These are phyloP conservation scores for Paradoxurus hermaphroditus DNA, from an alignment of 2,113 vertebrate species.

Conservation along the genomic window DNA sequence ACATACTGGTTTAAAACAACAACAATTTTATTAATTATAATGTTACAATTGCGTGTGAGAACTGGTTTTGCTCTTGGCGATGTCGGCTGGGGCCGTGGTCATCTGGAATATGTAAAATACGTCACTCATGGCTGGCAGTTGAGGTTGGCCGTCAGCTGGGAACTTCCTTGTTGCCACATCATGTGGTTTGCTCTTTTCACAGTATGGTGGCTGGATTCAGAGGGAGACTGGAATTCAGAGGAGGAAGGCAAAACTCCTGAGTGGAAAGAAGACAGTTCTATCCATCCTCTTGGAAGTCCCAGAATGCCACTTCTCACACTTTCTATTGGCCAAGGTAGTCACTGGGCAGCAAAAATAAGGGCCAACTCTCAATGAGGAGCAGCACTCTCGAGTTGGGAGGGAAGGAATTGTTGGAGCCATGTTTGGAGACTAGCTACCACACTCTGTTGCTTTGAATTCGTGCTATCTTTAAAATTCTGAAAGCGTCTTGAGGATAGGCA, in stretches of 20 bases:
- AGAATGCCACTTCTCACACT: background rate
- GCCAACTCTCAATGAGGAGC: background rate
- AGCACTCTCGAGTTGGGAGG: background rate
- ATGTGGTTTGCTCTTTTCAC: background rate
- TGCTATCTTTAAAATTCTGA: background rate
- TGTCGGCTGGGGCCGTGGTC: background rate
- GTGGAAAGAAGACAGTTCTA: background rate
- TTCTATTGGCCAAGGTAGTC: background rate
- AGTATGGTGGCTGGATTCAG: background rate
- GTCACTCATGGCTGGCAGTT: background rate
- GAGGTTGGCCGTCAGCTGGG: background rate
- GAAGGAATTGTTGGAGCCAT: background rate
- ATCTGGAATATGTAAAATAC: background rate
- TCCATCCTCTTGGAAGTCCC: background rate
- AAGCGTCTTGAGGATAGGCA: background rate
- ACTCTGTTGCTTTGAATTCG: background rate
- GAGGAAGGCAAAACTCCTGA: background rate
- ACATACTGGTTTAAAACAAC: background rate
- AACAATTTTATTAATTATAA: background rate
- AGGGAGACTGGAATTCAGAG: background rate
- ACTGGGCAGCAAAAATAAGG: background rate
- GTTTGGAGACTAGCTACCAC: background rate
- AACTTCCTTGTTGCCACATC: background rate
- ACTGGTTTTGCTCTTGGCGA: background rate
- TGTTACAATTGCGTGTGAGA: background rate